Percentiles rank a stretch among this genome's conserved stretches.
Conservation (phyloP, 2,888 invertebrate species). For the Drosophila neonasuta region DNA sequence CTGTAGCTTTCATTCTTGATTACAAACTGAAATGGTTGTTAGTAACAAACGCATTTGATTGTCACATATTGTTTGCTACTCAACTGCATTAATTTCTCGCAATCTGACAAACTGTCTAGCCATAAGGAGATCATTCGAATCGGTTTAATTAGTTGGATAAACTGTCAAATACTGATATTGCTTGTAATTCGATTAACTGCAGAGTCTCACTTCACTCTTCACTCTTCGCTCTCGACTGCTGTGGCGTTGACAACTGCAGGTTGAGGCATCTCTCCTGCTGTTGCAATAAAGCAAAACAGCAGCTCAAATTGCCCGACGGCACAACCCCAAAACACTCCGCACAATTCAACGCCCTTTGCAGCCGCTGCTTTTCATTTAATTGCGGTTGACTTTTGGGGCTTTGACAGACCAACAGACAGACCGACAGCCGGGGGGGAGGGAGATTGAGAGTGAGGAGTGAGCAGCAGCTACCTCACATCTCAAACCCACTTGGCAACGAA, state of each 20-base stretch:
- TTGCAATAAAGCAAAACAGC: conserved; percentile 46
- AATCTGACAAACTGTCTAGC: conserved; percentile 1
- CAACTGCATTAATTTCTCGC: no score
- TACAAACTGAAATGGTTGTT: no score
- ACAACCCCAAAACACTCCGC: conserved; percentile 42
- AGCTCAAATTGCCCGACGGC: conserved; percentile 43
- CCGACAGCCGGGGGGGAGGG: conserved; percentile 1
- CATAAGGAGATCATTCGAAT: conserved; percentile 23
- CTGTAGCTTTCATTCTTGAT: no score
- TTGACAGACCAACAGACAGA: conserved; percentile 43
- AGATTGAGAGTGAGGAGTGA: conserved; percentile 2
- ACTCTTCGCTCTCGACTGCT: conserved; percentile 8
- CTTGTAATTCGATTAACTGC: conserved; percentile 53
- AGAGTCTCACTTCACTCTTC: conserved; percentile 15
- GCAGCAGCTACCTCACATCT: conserved; percentile 11
- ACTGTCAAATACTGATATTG: conserved; percentile 51
- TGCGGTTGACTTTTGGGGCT: conserved; percentile 74
- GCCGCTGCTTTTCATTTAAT: conserved; percentile 70
- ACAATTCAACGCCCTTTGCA: conserved; percentile 47
- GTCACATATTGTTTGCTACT: neutral
- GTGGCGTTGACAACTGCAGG: conserved; percentile 49
- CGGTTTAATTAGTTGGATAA: conserved; percentile 60
- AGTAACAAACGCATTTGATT: neutral
- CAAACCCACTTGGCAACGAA: conserved; percentile 61
- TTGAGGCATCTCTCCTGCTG: conserved; percentile 8